Evolutionary conservation across 2,113 vertebrate species (phyloP).

Genomic region (Petaurus breviceps): DNA sequence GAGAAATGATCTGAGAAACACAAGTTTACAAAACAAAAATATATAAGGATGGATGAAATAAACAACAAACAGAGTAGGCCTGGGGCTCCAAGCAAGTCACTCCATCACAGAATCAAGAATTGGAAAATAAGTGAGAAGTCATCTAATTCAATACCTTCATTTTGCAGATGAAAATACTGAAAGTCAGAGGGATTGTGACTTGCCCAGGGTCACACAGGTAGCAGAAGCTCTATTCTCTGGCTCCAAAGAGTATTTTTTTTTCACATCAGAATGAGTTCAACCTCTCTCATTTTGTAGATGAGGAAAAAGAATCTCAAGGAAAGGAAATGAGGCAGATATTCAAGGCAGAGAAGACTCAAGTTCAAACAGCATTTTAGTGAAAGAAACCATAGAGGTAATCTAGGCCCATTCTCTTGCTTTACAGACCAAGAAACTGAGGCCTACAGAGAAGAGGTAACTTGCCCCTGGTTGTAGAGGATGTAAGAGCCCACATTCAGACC

Average conservation of each 20-base stretch:
- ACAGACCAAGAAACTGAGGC: background rate
- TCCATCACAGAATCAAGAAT: slow-evolving; percentile 64
- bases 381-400: background rate
- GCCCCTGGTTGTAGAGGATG: background rate
- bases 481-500: background rate
- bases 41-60: slow-evolving; percentile 52
- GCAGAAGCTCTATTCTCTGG: background rate
- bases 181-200: background rate
- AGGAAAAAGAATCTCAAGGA: background rate
- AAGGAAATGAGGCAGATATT: background rate
- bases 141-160: background rate
- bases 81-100: slow-evolving; percentile 75
- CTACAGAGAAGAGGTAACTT: background rate
- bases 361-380: background rate
- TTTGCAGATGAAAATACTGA: background rate
- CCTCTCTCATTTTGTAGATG: background rate
- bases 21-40: slow-evolving; percentile 64
- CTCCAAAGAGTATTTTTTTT: background rate
- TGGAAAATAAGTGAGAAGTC: background rate
- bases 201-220: background rate
- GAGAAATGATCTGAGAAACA: slow-evolving; percentile 52
- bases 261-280: background rate
- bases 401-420: background rate
- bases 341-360: background rate
- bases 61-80: slow-evolving; percentile 71